These are phyloP conservation scores for Nasonia giraulti DNA, from an alignment of 1,140 invertebrate species.

Conservation along the genomic window DNA sequence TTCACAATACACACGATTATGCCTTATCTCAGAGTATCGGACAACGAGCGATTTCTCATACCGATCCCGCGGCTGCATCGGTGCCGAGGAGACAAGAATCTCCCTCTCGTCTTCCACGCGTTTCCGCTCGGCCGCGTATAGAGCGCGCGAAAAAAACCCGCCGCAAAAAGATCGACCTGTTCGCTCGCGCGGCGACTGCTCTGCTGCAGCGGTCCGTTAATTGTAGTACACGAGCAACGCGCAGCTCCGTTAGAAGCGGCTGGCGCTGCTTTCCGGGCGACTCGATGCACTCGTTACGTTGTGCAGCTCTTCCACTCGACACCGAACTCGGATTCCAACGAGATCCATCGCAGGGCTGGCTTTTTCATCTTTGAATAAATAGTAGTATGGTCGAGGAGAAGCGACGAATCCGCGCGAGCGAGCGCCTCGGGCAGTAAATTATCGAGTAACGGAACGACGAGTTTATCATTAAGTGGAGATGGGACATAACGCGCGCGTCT, in stretches of 20 bases:
- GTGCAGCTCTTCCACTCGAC: background rate
- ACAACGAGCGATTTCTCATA: background rate
- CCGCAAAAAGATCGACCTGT: conserved; percentile 25
- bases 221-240: conserved; percentile 29
- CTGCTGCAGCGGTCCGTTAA: conserved; percentile 39
- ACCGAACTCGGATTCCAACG: background rate
- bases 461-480: conserved; percentile 12
- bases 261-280: background rate
- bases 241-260: conserved; percentile 28
- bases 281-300: background rate
- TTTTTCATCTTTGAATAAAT: background rate
- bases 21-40: background rate
- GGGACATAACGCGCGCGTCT: conserved; percentile 9
- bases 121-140: conserved; percentile 33
- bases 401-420: background rate
- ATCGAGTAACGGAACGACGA: background rate
- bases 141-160: conserved; percentile 7
- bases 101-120: background rate
- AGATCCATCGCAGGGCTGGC: background rate
- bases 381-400: background rate
- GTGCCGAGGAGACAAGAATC: conserved; percentile 1
- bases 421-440: background rate
- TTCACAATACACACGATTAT: no score
- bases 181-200: background rate
- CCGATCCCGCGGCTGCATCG: background rate